Percentiles rank a stretch among this genome's conserved stretches.
Evolutionary conservation across 2,888 invertebrate genomes (phyloP).

Genomic region (Dasypogon diadema): DNA sequence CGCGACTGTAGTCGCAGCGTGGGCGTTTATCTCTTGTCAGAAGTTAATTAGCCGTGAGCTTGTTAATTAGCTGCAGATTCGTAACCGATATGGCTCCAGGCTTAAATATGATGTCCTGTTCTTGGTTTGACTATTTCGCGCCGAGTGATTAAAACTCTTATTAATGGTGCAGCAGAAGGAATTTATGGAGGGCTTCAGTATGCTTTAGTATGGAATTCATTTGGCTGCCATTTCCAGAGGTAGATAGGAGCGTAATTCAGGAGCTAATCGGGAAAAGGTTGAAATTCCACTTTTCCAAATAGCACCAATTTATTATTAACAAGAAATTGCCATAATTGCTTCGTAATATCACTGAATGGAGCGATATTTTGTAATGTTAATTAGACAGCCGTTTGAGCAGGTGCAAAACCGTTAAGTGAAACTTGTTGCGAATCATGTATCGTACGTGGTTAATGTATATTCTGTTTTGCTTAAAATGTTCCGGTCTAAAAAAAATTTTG

Average conservation of each 20-base stretch:
- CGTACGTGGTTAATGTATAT: too few species aligned
- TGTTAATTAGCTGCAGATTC: conserved; percentile 45
- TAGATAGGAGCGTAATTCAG: neutral
- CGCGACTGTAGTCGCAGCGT: conserved; percentile 9
- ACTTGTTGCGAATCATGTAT: too few species aligned
- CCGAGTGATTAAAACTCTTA: conserved; percentile 14
- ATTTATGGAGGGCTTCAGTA: too few species aligned
- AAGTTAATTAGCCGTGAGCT: conserved; percentile 44
- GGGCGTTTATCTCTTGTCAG: conserved; percentile 39
- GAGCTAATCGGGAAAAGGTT: neutral
- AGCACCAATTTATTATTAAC: neutral
- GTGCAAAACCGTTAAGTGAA: too few species aligned
- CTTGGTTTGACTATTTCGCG: conserved; percentile 17
- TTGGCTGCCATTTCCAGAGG: neutral
- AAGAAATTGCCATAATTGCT: too few species aligned
- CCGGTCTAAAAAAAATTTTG: too few species aligned
- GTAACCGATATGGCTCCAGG: conserved; percentile 24
- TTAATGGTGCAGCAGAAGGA: too few species aligned
- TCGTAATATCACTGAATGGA: too few species aligned
- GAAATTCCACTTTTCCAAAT: neutral
- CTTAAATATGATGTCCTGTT: conserved; percentile 39
- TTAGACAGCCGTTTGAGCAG: too few species aligned
- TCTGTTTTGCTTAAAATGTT: too few species aligned
- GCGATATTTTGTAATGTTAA: too few species aligned
- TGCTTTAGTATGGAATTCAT: too few species aligned